phyloP scores from a whole-genome alignment of 2,888 invertebrate genomes.

The Pyralis farinalis region DNA sequence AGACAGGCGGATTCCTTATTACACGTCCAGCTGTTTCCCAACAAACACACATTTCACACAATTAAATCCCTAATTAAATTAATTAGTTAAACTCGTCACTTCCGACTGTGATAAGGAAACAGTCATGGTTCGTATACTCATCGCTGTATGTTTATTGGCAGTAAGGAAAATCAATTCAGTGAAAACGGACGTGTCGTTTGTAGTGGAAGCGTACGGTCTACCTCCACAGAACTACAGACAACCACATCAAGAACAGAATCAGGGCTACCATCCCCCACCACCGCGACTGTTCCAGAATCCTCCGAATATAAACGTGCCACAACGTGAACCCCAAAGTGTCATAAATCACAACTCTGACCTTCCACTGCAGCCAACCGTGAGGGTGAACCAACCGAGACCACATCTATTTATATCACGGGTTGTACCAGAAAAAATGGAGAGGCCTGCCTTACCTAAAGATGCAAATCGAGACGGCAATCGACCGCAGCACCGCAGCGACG shows the following conservation, averaged over 20 bases:
- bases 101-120: slow-evolving; percentile 17
- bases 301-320: slow-evolving; percentile 14
- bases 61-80: slow-evolving; percentile 17
- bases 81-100: slow-evolving; percentile 12
- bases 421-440: slow-evolving; percentile 19
- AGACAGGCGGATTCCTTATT: slow-evolving; percentile 40
- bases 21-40: slow-evolving; percentile 45
- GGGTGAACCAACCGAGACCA: slow-evolving; percentile 16
- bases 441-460: slow-evolving; percentile 1
- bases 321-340: slow-evolving; percentile 5
- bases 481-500: background rate
- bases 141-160: slow-evolving; percentile 31
- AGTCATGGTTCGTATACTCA: slow-evolving; percentile 43
- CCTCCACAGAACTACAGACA: slow-evolving; percentile 15
- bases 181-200: slow-evolving; percentile 27
- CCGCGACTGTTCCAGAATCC: slow-evolving; percentile 21
- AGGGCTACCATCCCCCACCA: slow-evolving; percentile 12
- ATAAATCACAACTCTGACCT: slow-evolving; percentile 19
- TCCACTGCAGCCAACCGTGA: slow-evolving; percentile 22
- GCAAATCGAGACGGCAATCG: slow-evolving; percentile 4
- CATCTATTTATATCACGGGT: slow-evolving; percentile 24
- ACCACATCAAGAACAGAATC: slow-evolving; percentile 15
- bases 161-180: slow-evolving; percentile 39
- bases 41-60: slow-evolving; percentile 35
- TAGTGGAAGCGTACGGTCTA: slow-evolving; percentile 15